These are phyloP conservation scores for Rhabdornis inornatus DNA, from an alignment of 2,113 vertebrate genomes.

Conservation along the genomic window DNA sequence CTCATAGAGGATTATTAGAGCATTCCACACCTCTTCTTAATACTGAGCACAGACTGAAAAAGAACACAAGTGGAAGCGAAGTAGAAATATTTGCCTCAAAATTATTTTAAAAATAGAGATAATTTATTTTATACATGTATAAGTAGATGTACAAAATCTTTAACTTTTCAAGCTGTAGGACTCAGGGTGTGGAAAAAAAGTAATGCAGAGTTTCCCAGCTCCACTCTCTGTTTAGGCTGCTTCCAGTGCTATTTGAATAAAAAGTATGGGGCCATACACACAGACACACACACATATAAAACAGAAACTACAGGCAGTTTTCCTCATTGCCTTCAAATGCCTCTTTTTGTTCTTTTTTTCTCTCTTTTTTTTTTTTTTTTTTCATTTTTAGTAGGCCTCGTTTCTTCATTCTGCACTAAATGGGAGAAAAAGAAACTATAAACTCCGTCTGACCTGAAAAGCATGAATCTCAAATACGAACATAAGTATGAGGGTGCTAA, in stretches of 20 bases:
- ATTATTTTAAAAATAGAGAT: background rate
- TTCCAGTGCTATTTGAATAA: background rate
- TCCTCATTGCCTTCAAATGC: background rate
- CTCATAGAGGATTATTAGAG: rapidly evolving
- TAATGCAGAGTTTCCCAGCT: background rate
- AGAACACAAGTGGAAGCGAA: background rate
- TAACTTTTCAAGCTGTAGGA: background rate
- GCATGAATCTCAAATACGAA: background rate
- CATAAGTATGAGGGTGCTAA: background rate
- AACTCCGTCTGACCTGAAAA: background rate
- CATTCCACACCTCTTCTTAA: background rate
- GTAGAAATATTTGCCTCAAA: background rate
- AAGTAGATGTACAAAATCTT: background rate
- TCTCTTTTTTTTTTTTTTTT: background rate
- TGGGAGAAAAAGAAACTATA: background rate
- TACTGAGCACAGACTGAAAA: background rate
- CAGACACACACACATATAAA: background rate
- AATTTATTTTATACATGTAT: background rate
- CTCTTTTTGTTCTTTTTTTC: too few relatives aligned
- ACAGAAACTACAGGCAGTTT: background rate
- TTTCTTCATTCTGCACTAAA: background rate
- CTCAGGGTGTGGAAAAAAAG: background rate
- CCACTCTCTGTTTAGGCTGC: background rate
- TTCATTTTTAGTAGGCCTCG: background rate
- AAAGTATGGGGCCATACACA: background rate